A percentile compares a stretch with the other conserved stretches of the same genome.
These are phyloP conservation scores for Agapornis canus DNA, from an alignment of 2,797 vertebrate species.

Conservation along the genomic window DNA sequence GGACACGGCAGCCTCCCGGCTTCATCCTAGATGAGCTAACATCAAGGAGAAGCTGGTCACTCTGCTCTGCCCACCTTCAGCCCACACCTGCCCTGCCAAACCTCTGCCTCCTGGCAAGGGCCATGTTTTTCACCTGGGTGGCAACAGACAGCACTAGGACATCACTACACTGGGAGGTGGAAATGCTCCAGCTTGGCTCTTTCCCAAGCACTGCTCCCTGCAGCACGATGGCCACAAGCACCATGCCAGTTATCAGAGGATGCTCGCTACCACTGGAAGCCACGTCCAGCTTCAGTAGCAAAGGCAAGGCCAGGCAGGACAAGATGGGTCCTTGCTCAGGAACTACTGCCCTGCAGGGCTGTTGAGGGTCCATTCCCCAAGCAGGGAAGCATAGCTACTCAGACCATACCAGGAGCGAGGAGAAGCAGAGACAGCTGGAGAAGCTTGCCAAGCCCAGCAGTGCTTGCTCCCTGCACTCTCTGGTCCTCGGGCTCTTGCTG, in stretches of 20 bases:
- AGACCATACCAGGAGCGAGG: rapidly evolving
- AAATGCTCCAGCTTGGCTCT: neutral
- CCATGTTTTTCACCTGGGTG: neutral
- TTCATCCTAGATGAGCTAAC: neutral
- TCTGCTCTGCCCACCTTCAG: neutral
- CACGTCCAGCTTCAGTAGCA: neutral
- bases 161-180: rapidly evolving
- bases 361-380: neutral
- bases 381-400: rapidly evolving
- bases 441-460: neutral
- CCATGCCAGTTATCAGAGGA: neutral
- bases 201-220: neutral
- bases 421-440: neutral
- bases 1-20: neutral
- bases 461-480: rapidly evolving
- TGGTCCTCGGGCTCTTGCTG: neutral
- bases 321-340: neutral
- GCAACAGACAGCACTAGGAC: rapidly evolving
- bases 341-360: neutral
- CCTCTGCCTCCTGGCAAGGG: neutral
- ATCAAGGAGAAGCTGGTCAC: rapidly evolving
- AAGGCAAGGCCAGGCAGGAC: neutral
- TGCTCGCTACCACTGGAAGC: neutral
- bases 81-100: neutral
- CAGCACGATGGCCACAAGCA: neutral